Evolutionary conservation across 2,888 invertebrate species (phyloP), one percentile per base, ranked within the genome.

Genomic region (Catotricha subobsoleta): DNA sequence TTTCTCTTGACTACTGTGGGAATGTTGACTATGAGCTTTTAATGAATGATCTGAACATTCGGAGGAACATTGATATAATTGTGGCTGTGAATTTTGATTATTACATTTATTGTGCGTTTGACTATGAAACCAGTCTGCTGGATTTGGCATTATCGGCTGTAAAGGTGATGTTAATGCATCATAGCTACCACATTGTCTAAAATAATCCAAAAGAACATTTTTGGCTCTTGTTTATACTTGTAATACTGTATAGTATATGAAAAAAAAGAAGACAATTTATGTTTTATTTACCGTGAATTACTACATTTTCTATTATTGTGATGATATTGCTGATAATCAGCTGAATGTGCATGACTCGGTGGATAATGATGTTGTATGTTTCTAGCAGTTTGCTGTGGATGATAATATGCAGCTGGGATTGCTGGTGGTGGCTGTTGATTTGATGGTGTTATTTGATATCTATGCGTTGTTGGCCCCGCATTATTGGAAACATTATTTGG

Each of bases 21-120:
- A 42, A 42, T 42, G 41, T 16, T 37, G 55, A 33, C 57, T 54
- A 42, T 48, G 47, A 36, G 48, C 48, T 13, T 45, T 36, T 19
- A 50, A 46, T 40, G 61, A 62, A 49, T 60, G 56, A 48, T 63
- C 63, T n/a, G 63, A 62, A 43, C 63, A 62, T 48, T 62, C 62
- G 43, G 62, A 62, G 51, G 62, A 60, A 57, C 62, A 62, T 51
- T 61, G 59, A 49, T 62, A 62, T 49, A 63, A 60, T 48, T 35
- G 35, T 38, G 27, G 38, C n/a, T 38, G 38, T n/a, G 48, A 51
- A 46, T 51, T 49, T 49, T 60, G 60, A 41, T 58, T 57, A 7
- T 51, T 45, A 27, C 50, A 46, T 37, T 46, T 51, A 13, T 39
- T 35, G 20, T 35, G 20, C 5, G 35, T 7, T 21, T 35, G 35